Evolutionary conservation across 1,140 invertebrate species (phyloP), one percentile per base, ranked within the genome.

Genomic region (Nymphalis io): DNA sequence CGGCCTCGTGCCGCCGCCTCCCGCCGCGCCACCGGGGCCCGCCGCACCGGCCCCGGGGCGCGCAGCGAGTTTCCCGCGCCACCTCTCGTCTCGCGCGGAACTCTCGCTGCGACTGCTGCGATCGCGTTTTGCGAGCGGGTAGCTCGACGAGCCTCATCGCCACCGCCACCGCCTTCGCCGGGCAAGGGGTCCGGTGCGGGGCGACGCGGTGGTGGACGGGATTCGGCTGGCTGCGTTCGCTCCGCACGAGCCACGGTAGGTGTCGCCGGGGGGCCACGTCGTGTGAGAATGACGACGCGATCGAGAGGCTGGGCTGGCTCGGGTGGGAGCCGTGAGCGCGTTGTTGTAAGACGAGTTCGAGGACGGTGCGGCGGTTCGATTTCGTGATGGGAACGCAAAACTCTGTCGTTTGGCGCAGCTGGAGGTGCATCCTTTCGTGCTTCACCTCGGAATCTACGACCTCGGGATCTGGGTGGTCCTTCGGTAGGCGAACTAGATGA

Each of bases 401-500:
- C 88, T 48, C 89, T 84, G 63, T 84, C 83, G 51, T 82, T 55
- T 5, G 51, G 72, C n/a, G 81, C 72, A n/a, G 73, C 69, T 20
- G 75, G 62, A 44, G 20, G 79, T 70, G 42, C 72, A 40, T 62
- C 57, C n/a, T 79, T 72, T 33, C 75, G 58, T 18, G 42, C 42
- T 44, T 81, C 77, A 13, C 53, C 67, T 60, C 81, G 80, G 10
- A 78, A 71, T 0, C 79, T 67, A 0, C 84, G 75, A 0, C 79
- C 82, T 27, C 80, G 79, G 8, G 79, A 59, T 11, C 85, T 73
- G 21, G 81, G 81, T n/a, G 91, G 87, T 0, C 71, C 81, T 18
- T 90, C 89, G 15, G 82, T 79, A 0, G 89, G 90, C n/a, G 91
- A 92, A 69, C 92, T 93, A 8, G 93, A 93, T 5, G 93, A 94